Base-by-base conservation (phyloP, 1,140 invertebrate genomes). In the Bombus impatiens region DNA sequence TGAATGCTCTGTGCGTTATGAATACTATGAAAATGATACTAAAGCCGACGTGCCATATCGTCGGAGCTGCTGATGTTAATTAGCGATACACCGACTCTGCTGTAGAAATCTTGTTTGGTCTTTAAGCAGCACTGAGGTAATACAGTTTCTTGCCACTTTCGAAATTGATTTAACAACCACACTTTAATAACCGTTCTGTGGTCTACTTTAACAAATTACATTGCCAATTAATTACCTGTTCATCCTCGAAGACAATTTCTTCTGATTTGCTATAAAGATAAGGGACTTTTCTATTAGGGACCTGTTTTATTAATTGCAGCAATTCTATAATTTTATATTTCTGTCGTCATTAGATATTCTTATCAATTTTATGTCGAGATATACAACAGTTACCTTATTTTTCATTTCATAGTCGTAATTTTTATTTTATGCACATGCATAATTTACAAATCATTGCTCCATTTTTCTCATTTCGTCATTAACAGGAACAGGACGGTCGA, bases 51-150 rank as follows among this genome's bases (percentile, higher is more conserved):
- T 83, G 87, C 70, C 75, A 44, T 89, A 89, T 89, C 87, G 83
- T 78, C 37, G 78, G 25, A 44, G 62, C 37, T 67, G 57, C 44
- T 83, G 79, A 88, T 88, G 71, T 59, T 88, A 86, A 89, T 89
- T 89, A 89, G 79, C 87, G 83, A 89, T 89, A 88, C 59, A 86
- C 84, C 67, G 67, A 82, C 80, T 90, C 72, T 82, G 82, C 25
- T 87, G 87, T 87, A 81, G 83, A 62, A 89, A 87, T 87, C 89
- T 81, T 81, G 53, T 91, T 92, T 91, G 90, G 91, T 65, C 86
- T 87, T 68, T 68, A 80, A 77, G 47, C 8, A 10, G 35, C 13
- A 9, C 82, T 67, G 53, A 28, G 76, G 44, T 40, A 70, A 44
- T 67, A 40, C 32, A n/a, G 59, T 53, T 70, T 32, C 65, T 35